phyloP scores from a whole-genome alignment of 2,113 vertebrate genomes.

The Morone saxatilis region DNA sequence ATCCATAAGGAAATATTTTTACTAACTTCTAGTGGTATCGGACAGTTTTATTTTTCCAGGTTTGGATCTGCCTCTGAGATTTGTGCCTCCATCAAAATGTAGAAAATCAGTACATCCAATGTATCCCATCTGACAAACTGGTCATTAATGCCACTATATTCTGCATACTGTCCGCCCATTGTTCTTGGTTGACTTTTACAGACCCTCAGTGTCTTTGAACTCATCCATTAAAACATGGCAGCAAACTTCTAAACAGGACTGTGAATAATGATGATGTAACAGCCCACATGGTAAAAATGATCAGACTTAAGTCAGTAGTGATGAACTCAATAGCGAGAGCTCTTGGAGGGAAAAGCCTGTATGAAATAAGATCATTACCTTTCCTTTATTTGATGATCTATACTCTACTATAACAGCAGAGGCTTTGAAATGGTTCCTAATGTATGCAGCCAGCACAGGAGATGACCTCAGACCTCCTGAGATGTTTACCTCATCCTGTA shows the following conservation, averaged over 20 bases:
- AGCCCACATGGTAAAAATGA: background rate
- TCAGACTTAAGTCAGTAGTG: background rate
- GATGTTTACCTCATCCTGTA: slow-evolving; percentile 39
- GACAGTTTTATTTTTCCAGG: background rate
- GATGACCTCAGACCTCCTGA: slow-evolving; percentile 27
- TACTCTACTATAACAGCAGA: background rate
- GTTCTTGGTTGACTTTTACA: no score
- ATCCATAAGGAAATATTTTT: background rate
- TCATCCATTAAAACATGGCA: no score
- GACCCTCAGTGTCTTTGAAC: no score
- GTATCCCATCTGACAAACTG: background rate
- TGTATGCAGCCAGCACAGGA: background rate
- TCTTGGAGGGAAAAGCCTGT: background rate
- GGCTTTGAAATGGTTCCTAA: background rate
- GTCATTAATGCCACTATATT: background rate
- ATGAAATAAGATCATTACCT: background rate
- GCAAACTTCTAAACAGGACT: no score
- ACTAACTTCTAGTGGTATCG: background rate
- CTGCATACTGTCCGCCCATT: no score
- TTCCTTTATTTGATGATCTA: background rate
- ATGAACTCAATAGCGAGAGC: background rate
- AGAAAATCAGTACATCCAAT: background rate
- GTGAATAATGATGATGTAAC: no score
- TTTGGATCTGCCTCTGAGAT: background rate
- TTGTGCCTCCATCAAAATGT: background rate